Evolutionary conservation across 2,888 invertebrate genomes (phyloP).

Genomic region (Drosophila cracens): DNA sequence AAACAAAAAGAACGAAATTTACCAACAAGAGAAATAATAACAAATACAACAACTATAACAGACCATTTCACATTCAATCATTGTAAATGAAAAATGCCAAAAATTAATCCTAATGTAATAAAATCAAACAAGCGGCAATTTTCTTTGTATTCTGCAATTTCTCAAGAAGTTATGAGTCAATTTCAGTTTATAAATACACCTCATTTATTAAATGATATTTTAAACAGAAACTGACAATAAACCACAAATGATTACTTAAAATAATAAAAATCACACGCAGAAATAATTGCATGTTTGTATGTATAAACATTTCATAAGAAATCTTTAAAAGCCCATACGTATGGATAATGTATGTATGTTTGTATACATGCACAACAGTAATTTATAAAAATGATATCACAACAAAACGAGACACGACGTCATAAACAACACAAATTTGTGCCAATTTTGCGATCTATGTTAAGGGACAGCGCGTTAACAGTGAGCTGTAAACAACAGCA

Average conservation of each 20-base stretch:
- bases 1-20: not conserved
- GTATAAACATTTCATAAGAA: not conserved
- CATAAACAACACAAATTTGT: constrained; percentile 16
- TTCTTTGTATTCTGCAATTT: not conserved
- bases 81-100: constrained; percentile 42
- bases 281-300: not conserved
- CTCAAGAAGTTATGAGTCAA: not conserved
- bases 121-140: not conserved
- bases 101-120: constrained; percentile 28
- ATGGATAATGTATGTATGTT: not conserved
- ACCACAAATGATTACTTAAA: not conserved
- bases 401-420: constrained; percentile 30
- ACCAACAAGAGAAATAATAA: constrained; percentile 17
- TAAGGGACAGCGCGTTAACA: constrained; percentile 6
- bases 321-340: not conserved
- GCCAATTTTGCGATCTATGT: constrained; percentile 7
- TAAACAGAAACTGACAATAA: not conserved
- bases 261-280: not conserved
- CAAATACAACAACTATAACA: constrained; percentile 11
- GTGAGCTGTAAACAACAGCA: constrained; percentile 2
- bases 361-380: constrained; percentile 25
- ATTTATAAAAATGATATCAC: constrained; percentile 59
- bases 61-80: constrained; percentile 19
- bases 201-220: not conserved
- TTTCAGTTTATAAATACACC: not conserved